These are phyloP conservation scores for Pituophis catenifer DNA, from an alignment of 2,113 vertebrate species.

Conservation along the genomic window DNA sequence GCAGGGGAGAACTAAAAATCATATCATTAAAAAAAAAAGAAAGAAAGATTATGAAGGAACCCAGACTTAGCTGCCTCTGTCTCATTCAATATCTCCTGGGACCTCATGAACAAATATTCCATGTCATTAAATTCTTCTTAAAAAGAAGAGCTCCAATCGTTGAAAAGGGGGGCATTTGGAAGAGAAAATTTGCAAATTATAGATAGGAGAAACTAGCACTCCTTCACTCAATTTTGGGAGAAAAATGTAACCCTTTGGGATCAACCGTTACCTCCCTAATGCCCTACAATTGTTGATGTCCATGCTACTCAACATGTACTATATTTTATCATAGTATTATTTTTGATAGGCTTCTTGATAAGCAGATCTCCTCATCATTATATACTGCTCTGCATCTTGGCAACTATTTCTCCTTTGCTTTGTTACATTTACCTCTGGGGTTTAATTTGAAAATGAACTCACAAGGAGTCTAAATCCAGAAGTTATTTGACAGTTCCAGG, in stretches of 20 bases:
- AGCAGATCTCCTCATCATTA: background rate
- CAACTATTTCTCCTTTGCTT: background rate
- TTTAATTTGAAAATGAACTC: background rate
- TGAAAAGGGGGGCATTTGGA: background rate
- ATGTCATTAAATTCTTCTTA: constrained; percentile 13
- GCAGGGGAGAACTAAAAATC: background rate
- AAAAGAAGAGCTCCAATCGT: background rate
- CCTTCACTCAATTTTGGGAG: background rate
- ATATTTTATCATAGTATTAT: background rate
- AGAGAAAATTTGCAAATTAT: background rate
- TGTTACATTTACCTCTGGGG: background rate
- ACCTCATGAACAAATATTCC: background rate
- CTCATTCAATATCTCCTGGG: background rate
- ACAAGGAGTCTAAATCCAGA: background rate
- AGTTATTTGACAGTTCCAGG: background rate
- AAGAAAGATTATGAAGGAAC: background rate
- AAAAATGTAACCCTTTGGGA: background rate
- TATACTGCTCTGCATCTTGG: background rate
- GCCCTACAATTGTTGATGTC: background rate
- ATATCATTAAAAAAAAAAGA: too few species aligned
- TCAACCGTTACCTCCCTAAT: background rate
- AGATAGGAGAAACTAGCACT: background rate
- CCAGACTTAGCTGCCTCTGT: background rate
- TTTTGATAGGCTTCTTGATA: background rate
- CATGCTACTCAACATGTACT: background rate